Evolutionary conservation across 2,113 vertebrate genomes (phyloP).

Genomic region (Paramisgurnus dabryanus): DNA sequence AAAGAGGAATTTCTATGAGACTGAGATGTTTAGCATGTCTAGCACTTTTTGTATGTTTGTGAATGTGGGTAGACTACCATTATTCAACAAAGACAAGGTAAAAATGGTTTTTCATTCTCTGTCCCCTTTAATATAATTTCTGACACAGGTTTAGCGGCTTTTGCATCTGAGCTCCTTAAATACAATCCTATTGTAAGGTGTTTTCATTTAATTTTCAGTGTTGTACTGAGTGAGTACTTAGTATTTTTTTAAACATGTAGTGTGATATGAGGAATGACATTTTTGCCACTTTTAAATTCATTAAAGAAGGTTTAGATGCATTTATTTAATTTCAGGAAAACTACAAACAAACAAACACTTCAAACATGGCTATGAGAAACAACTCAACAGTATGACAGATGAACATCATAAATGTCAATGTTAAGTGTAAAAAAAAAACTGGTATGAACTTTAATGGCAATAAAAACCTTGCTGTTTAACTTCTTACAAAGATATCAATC

Average conservation of each 20-base stretch:
- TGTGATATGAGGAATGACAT: background rate
- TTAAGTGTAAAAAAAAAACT: conserved; percentile 6
- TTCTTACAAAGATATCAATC: background rate
- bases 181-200: no score
- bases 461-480: background rate
- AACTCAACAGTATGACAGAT: background rate
- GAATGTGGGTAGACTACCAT: no score
- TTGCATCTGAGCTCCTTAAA: no score
- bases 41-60: no score
- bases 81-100: no score
- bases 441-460: conserved; percentile 6
- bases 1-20: no score
- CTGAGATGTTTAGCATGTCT: no score
- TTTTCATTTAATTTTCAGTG: no score
- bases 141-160: no score
- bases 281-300: background rate
- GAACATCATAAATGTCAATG: conserved; percentile 4
- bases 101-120: no score
- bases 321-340: conserved; percentile 20
- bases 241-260: background rate
- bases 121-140: no score
- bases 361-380: conserved; percentile 31
- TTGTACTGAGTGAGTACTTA: no score
- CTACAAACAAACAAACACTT: conserved; percentile 39
- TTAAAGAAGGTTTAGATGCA: background rate